Conservation (phyloP, 2,888 invertebrate species). For the Odontothrips loti region DNA sequence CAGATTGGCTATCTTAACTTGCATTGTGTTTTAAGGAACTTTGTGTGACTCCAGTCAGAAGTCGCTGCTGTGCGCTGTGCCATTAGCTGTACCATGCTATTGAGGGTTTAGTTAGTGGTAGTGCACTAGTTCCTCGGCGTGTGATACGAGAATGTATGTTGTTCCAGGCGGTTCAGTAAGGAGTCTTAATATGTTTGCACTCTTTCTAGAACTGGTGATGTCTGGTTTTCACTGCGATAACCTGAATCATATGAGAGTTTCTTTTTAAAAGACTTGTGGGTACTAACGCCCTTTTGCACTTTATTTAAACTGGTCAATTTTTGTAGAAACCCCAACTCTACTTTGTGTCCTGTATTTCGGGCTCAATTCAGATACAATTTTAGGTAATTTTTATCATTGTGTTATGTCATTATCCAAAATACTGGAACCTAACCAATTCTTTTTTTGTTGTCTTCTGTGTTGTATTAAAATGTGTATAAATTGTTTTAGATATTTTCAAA, state of each 20-base stretch:
- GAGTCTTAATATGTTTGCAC: too few species aligned
- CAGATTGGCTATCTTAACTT: background rate
- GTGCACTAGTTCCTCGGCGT: too few species aligned
- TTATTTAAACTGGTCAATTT: too few species aligned
- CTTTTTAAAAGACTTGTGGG: too few species aligned
- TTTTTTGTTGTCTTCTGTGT: constrained; percentile 23
- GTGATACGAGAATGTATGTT: too few species aligned
- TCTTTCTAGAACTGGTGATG: too few species aligned
- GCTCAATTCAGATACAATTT: constrained; percentile 1
- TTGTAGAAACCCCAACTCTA: too few species aligned
- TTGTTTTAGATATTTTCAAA: constrained; percentile 24
- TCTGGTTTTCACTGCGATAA: too few species aligned
- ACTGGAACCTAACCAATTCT: constrained; percentile 5
- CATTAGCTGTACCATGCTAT: background rate
- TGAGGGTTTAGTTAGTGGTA: background rate
- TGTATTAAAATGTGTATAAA: constrained; percentile 25
- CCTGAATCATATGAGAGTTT: too few species aligned
- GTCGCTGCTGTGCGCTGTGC: constrained; percentile 4
- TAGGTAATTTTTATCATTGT: background rate
- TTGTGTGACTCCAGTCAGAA: background rate
- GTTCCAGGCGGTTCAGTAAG: too few species aligned
- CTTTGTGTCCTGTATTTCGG: background rate
- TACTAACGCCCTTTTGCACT: too few species aligned
- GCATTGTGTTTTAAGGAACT: background rate
- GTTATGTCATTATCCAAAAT: constrained; percentile 1